phyloP scores from a whole-genome alignment of 2,113 vertebrate genomes.

The Pseudonaja textilis region DNA sequence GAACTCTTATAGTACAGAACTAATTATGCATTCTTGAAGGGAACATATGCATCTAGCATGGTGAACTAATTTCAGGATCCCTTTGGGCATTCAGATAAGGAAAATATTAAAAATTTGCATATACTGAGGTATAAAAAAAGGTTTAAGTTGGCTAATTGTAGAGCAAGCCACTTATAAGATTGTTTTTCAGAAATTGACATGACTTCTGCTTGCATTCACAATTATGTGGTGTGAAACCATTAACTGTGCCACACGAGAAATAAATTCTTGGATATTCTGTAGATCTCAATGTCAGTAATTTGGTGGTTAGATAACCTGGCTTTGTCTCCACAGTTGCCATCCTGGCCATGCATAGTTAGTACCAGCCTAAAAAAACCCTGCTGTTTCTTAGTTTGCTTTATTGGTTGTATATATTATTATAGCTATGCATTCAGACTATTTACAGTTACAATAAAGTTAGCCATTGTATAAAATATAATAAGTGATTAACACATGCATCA shows the following conservation, averaged over 20 bases:
- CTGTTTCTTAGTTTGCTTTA: constrained; percentile 43
- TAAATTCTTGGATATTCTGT: constrained; percentile 46
- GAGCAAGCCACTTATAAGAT: not conserved
- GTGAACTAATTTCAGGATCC: no score
- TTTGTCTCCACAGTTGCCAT: not conserved
- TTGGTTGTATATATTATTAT: constrained; percentile 44
- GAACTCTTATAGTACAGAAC: not conserved
- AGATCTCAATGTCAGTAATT: not conserved
- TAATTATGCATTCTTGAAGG: not conserved
- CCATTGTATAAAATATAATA: constrained; percentile 67
- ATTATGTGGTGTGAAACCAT: constrained; percentile 14
- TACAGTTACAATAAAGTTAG: constrained; percentile 66
- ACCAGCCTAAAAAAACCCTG: not conserved
- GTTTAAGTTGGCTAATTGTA: not conserved
- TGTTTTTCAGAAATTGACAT: not conserved
- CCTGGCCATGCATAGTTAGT: not conserved
- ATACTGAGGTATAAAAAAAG: not conserved
- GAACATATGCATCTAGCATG: not conserved
- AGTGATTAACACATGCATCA: constrained; percentile 63
- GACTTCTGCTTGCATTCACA: not conserved
- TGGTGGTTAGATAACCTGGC: not conserved
- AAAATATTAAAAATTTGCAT: not conserved
- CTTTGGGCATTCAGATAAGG: not conserved
- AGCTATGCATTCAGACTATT: constrained; percentile 61
- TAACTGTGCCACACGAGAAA: constrained; percentile 59